Percentiles rank a stretch among this genome's conserved stretches.
phyloP scores from a whole-genome alignment of 2,113 vertebrate species.

The Emydocephalus ijimae region DNA sequence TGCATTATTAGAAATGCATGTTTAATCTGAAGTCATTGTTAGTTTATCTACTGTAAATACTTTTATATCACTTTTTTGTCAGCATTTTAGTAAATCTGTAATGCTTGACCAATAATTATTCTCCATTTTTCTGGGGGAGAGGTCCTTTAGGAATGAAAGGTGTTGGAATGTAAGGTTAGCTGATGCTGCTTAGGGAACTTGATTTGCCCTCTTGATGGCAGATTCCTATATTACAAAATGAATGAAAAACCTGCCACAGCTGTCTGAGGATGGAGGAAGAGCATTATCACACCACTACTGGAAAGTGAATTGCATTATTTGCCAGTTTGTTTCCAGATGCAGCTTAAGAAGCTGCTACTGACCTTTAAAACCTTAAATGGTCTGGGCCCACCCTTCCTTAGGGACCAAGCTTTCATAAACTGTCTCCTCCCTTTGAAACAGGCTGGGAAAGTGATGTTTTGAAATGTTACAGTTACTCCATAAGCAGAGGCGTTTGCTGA shows the following conservation, averaged over 20 bases:
- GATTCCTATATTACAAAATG: background rate
- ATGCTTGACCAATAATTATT: background rate
- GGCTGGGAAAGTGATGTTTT: background rate
- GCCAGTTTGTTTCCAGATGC: background rate
- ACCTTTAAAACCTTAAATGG: background rate
- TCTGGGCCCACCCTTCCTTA: background rate
- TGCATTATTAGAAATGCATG: background rate
- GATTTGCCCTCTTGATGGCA: background rate
- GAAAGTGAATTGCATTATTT: background rate
- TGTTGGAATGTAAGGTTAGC: background rate
- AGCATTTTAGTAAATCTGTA: background rate
- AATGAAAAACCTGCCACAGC: background rate
- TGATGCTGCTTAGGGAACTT: background rate
- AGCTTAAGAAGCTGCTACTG: slow-evolving; percentile 1
- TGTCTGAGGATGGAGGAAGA: background rate
- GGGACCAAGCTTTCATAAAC: background rate
- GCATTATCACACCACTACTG: background rate
- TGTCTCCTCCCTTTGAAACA: background rate
- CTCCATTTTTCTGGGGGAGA: background rate
- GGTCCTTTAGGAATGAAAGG: background rate
- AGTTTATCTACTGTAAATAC: background rate
- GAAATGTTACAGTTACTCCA: background rate
- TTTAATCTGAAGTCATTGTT: background rate
- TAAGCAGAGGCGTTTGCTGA: background rate
- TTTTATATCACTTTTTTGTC: background rate